A percentile compares a stretch with the other conserved stretches of the same genome.
phyloP scores from a whole-genome alignment of 1,140 invertebrate genomes.

The Drosophila ambigua region DNA sequence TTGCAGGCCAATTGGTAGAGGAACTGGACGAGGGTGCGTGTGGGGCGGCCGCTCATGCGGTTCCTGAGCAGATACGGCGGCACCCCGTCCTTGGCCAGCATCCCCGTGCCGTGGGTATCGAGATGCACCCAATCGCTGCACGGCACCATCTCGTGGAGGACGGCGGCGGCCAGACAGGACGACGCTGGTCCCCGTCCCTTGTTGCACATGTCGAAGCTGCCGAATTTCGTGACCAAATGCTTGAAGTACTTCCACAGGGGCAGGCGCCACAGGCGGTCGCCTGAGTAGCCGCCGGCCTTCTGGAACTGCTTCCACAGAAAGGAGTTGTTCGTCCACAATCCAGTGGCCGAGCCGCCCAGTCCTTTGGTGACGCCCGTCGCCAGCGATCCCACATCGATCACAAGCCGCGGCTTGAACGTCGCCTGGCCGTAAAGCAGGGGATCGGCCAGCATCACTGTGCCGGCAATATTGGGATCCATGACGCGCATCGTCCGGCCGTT shows the following conservation, averaged over 20 bases:
- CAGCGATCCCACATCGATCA: slow-evolving; percentile 91
- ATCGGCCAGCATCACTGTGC: slow-evolving; percentile 93
- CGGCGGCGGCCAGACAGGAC: slow-evolving; percentile 88
- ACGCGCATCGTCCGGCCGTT: slow-evolving; percentile 94
- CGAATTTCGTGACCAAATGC: slow-evolving; percentile 85
- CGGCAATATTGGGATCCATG: slow-evolving; percentile 93
- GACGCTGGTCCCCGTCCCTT: slow-evolving; percentile 84
- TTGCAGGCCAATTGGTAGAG: slow-evolving; percentile 85
- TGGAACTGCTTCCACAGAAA: slow-evolving; percentile 87
- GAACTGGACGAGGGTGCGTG: slow-evolving; percentile 86
- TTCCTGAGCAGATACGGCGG: slow-evolving; percentile 86
- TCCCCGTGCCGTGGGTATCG: slow-evolving; percentile 88
- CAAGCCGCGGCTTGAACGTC: slow-evolving; percentile 85
- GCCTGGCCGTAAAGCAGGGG: slow-evolving; percentile 91
- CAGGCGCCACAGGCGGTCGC: slow-evolving; percentile 95
- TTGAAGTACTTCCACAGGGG: slow-evolving; percentile 92
- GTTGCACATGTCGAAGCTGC: slow-evolving; percentile 87
- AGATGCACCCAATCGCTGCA: slow-evolving; percentile 87
- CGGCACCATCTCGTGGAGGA: slow-evolving; percentile 86
- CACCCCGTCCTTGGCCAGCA: slow-evolving; percentile 85
- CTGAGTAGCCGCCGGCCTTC: slow-evolving; percentile 88
- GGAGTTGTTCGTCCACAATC: slow-evolving; percentile 89
- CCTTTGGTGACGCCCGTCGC: slow-evolving; percentile 79
- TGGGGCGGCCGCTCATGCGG: slow-evolving; percentile 86
- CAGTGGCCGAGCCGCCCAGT: slow-evolving; percentile 90